Conservation (phyloP, 2,888 invertebrate genomes). For the Exocentrus adspersus region DNA sequence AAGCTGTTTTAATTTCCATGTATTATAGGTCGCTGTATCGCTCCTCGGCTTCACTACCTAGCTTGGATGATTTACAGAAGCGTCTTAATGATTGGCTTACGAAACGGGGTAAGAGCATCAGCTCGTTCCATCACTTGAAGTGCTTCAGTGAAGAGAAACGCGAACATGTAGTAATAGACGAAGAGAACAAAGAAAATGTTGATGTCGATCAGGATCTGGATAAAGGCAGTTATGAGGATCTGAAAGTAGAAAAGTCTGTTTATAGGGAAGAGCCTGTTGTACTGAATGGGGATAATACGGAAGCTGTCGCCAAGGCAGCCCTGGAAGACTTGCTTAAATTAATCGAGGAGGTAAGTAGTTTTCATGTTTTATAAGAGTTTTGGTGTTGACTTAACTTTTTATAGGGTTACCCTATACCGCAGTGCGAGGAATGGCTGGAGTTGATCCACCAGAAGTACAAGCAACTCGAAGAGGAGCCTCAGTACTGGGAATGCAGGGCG, state of each 20-base stretch:
- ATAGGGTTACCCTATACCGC: constrained; percentile 68
- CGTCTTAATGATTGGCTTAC: constrained; percentile 66
- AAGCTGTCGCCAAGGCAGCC: constrained; percentile 62
- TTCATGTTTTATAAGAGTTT: background rate
- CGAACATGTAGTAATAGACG: constrained; percentile 50
- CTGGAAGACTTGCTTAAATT: constrained; percentile 67
- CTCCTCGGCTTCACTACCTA: constrained; percentile 25
- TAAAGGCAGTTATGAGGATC: constrained; percentile 54
- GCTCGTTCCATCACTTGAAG: constrained; percentile 26
- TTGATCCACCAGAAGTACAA: constrained; percentile 65
- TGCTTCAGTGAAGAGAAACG: constrained; percentile 36
- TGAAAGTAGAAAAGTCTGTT: constrained; percentile 27
- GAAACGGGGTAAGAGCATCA: constrained; percentile 63
- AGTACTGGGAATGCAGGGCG: constrained; percentile 72
- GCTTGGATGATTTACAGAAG: constrained; percentile 39
- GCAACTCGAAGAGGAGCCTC: constrained; percentile 61
- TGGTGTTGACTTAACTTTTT: no score
- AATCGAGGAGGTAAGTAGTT: constrained; percentile 66
- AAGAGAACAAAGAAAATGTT: constrained; percentile 68
- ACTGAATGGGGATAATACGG: constrained; percentile 52
- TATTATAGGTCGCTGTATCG: constrained; percentile 21
- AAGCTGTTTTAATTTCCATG: background rate
- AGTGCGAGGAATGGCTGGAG: constrained; percentile 68
- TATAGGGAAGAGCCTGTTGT: background rate
- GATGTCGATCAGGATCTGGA: constrained; percentile 58